A percentile compares a stretch with the other conserved stretches of the same genome.
Conservation (phyloP, 2,113 vertebrate species). For the Centropus unirufus region DNA sequence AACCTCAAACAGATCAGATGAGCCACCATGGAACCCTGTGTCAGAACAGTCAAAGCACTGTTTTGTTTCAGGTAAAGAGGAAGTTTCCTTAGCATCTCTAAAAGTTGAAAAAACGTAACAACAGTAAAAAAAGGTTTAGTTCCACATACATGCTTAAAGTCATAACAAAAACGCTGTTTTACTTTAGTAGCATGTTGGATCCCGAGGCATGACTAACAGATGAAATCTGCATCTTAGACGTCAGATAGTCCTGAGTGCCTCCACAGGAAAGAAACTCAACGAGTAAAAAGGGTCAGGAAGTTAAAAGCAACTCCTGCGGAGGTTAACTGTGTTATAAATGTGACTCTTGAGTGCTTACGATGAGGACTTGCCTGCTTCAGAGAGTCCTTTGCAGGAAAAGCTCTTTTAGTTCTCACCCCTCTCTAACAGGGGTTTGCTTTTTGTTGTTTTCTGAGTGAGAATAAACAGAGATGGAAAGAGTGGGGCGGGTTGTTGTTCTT, state of each 20-base stretch:
- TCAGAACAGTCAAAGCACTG: not conserved
- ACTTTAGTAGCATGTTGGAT: not conserved
- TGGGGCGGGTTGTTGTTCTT: not conserved
- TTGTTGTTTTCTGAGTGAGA: not conserved
- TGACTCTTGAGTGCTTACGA: not conserved
- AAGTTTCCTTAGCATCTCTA: not conserved
- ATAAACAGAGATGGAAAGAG: not conserved
- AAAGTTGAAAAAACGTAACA: not conserved
- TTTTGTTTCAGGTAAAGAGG: not conserved
- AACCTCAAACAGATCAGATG: not conserved
- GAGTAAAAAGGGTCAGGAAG: slow-evolving; percentile 15
- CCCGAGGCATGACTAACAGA: not conserved
- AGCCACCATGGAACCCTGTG: not conserved
- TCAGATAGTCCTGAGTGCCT: not conserved
- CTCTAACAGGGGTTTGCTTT: not conserved
- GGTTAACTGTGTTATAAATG: not conserved
- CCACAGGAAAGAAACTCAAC: not conserved
- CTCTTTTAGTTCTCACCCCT: not conserved
- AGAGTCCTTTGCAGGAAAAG: not conserved
- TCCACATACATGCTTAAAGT: not conserved
- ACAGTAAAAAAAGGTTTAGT: not conserved
- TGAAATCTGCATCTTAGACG: not conserved
- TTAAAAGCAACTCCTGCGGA: not conserved
- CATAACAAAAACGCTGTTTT: not conserved
- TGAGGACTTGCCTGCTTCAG: not conserved